Base-by-base conservation (phyloP, 2,888 invertebrate species). In the Ceraclea dissimilis region DNA sequence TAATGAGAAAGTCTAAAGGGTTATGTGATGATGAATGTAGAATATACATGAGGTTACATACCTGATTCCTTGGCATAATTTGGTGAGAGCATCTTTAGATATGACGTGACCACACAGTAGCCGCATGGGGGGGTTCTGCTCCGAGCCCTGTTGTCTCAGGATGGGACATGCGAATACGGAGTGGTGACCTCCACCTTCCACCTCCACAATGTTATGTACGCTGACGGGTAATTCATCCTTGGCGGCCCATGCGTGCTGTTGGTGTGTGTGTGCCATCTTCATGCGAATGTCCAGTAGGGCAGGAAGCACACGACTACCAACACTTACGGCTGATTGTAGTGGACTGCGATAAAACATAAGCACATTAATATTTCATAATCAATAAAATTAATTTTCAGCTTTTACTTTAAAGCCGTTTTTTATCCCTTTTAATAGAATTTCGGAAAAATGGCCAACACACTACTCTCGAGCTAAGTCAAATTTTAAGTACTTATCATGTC, bases 161-260 rank as follows among this genome's bases (percentile, higher is more conserved):
- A 99, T 99, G 8, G 99, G 99, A 71, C 99, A 99, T 19, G 98
- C 96, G 77, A 99, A 99, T 68, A 97, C 91, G 5, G 97, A 98
- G 77, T 99, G 99, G 71, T 93, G 96, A 63, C 92, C 86, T 67
- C 89, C 90, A 63, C 93, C 93, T 55, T 95, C 96, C 63, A 96
- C 81, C 68, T 97, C 96, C 71, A 98, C 95, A 5, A 46, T 46
- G 20, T 46, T 46, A 6, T 18, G 18, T 11, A 53, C 22, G 75
- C 81, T 79, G 73, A 94, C 90, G 2, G 99, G 99, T 67, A 99
- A 79, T 77, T 99, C 98, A 70, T 98, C 97, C 68, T 87, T 86
- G 67, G 91, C 90, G 66, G 86, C 90, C 96, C 97, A 97, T 65
- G 97, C 93, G 53, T 91, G 91, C 52, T 91, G 83, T 48, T 96